Percentiles rank a stretch among this genome's conserved stretches.
Conservation (phyloP, 2,113 vertebrate species). For the Zapornia atra region DNA sequence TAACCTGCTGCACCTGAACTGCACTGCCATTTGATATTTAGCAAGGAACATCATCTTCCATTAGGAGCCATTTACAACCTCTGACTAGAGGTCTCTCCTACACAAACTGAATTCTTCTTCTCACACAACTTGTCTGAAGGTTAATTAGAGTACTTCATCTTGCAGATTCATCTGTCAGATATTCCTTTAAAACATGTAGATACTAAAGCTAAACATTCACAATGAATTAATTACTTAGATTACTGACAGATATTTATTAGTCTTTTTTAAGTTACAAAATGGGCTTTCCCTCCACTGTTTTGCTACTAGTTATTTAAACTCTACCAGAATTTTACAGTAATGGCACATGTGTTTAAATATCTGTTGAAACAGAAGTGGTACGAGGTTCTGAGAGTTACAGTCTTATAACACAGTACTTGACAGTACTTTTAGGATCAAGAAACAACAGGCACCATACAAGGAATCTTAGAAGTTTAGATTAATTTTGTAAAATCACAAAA, state of each 20-base stretch:
- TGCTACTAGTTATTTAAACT: neutral
- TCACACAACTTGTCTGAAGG: neutral
- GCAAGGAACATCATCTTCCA: neutral
- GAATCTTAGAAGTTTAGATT: neutral
- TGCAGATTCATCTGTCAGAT: neutral
- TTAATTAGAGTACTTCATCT: neutral
- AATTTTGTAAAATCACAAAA: neutral
- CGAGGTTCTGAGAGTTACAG: neutral
- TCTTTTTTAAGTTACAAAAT: neutral
- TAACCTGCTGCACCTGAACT: neutral
- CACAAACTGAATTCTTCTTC: neutral
- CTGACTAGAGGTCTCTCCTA: neutral
- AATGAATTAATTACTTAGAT: neutral
- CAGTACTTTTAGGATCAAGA: neutral
- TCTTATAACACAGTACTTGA: neutral
- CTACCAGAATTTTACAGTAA: neutral
- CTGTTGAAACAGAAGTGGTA: neutral
- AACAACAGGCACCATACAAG: neutral
- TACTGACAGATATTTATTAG: neutral
- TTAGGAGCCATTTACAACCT: neutral
- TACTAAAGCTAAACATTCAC: neutral
- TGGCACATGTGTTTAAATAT: neutral
- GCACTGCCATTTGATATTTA: neutral
- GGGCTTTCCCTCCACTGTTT: neutral
- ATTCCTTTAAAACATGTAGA: neutral